phyloP scores from a whole-genome alignment of 2,797 vertebrate species.

The Trematomus bernacchii region DNA sequence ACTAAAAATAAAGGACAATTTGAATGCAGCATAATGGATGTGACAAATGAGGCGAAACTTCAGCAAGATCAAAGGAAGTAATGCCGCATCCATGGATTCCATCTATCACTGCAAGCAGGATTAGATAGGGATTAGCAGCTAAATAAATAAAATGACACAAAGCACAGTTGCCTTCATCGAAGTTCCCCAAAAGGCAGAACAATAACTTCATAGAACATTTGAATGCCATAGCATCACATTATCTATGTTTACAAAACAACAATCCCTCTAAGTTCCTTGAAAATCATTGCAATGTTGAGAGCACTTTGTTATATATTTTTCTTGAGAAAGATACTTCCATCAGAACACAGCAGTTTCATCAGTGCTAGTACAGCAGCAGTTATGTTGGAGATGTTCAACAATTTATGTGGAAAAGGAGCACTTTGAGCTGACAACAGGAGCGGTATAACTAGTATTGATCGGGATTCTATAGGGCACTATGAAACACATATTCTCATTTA shows the following conservation, averaged over 20 bases:
- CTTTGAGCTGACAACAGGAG: not conserved
- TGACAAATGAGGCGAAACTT: conserved; percentile 27
- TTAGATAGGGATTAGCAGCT: not conserved
- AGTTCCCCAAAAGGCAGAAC: not conserved
- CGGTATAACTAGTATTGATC: not conserved
- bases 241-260: not conserved
- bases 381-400: conserved; percentile 2
- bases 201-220: too few relatives aligned
- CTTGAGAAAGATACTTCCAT: not conserved
- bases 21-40: conserved; percentile 30
- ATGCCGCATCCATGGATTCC: conserved; percentile 37
- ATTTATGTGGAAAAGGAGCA: not conserved
- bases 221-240: not conserved
- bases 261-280: not conserved
- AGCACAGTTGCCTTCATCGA: not conserved
- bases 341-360: not conserved
- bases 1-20: conserved; percentile 14
- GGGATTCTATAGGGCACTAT: not conserved
- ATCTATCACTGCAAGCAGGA: not conserved
- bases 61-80: conserved; percentile 11
- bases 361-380: not conserved
- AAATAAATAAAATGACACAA: not conserved
- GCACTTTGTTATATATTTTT: not conserved
- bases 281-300: not conserved
- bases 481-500: not conserved